Conservation (phyloP, 2,888 invertebrate species). For the Idaea straminata region DNA sequence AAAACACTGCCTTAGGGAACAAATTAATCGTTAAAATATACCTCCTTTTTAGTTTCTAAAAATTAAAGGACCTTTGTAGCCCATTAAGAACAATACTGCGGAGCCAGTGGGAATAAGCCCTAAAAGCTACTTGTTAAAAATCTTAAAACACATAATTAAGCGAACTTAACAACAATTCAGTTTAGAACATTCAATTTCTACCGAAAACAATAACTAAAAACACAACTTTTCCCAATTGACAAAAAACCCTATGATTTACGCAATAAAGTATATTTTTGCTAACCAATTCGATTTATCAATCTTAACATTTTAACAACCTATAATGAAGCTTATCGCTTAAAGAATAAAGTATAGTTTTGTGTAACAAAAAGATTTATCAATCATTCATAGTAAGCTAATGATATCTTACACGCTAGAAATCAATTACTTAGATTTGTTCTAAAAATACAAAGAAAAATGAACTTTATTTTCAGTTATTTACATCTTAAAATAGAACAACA, state of each 20-base stretch:
- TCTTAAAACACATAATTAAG: background rate
- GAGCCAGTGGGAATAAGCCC: too few relatives aligned
- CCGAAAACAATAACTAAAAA: background rate
- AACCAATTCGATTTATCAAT: background rate
- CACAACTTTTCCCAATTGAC: background rate
- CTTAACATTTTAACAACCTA: background rate
- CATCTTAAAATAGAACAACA: background rate
- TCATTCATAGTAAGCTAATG: background rate
- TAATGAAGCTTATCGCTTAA: background rate
- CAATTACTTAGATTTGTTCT: background rate
- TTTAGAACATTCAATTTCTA: background rate
- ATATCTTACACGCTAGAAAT: background rate
- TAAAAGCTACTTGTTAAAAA: too few relatives aligned
- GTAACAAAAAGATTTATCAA: background rate
- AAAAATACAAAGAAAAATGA: background rate
- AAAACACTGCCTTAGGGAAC: too few relatives aligned
- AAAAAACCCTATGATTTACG: background rate
- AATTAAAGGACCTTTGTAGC: too few relatives aligned
- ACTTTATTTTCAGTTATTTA: background rate
- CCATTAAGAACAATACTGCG: too few relatives aligned
- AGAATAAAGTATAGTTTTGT: background rate
- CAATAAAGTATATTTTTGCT: background rate
- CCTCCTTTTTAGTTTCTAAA: too few relatives aligned
- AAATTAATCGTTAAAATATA: too few relatives aligned
- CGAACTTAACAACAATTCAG: background rate